Evolutionary conservation across 2,113 vertebrate species (phyloP).

Genomic region (Rhinopomastus cyanomelas): DNA sequence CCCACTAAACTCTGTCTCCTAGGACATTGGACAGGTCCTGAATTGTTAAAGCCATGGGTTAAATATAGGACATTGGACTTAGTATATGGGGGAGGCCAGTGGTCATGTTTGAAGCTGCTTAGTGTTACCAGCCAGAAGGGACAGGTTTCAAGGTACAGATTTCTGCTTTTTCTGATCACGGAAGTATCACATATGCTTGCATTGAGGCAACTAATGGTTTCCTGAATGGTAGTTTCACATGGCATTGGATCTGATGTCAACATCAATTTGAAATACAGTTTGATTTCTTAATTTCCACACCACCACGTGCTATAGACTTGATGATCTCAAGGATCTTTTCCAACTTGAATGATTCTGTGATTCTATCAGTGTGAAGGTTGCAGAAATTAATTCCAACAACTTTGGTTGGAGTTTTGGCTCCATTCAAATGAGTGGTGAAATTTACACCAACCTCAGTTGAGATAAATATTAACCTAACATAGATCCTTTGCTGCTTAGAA

Average conservation of each 20-base stretch:
- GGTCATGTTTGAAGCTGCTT: not conserved
- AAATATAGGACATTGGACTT: fast-evolving
- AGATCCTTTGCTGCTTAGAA: not conserved
- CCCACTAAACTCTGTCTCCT: no score
- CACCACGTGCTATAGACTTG: no score
- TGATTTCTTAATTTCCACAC: not conserved
- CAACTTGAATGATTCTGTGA: no score
- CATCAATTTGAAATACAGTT: not conserved
- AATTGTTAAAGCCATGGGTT: not conserved
- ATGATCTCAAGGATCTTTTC: no score
- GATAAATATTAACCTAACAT: not conserved
- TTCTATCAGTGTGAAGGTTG: no score
- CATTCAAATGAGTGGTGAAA: conserved; percentile 3
- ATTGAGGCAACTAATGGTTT: not conserved
- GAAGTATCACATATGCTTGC: not conserved
- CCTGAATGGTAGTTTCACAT: not conserved
- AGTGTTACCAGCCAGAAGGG: not conserved
- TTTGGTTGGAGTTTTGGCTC: not conserved
- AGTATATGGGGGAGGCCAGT: fast-evolving
- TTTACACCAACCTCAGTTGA: conserved; percentile 13
- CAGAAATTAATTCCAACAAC: not conserved
- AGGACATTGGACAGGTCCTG: not conserved
- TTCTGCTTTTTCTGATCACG: not conserved
- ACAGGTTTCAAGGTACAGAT: not conserved
- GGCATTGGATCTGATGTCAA: not conserved